Conservation (phyloP, 2,888 invertebrate species). For the Ptilodon capucinus region DNA sequence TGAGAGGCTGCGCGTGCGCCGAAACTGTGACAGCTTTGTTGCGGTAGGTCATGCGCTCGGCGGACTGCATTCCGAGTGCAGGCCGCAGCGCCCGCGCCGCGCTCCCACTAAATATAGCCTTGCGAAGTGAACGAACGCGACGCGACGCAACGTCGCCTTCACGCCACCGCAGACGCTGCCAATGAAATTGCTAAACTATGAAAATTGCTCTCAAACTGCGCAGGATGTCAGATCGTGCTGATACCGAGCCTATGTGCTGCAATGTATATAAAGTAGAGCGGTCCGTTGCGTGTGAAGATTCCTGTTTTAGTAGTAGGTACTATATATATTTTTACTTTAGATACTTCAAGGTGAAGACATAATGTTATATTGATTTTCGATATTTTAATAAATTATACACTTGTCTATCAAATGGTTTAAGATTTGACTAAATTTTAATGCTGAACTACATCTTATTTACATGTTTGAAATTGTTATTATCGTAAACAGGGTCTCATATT, state of each 20-base stretch:
- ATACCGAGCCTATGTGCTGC: neutral
- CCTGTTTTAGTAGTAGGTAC: neutral
- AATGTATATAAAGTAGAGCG: neutral
- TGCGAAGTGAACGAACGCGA: slow-evolving; percentile 74
- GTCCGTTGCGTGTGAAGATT: neutral
- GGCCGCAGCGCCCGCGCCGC: slow-evolving; percentile 48
- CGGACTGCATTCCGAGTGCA: slow-evolving; percentile 66
- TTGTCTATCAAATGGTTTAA: no score
- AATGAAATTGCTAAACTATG: slow-evolving; percentile 34
- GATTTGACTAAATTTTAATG: no score
- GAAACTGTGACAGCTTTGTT: slow-evolving; percentile 72
- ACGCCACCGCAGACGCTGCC: slow-evolving; percentile 27
- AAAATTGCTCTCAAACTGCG: slow-evolving; percentile 14
- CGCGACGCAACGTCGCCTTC: slow-evolving; percentile 31
- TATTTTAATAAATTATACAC: no score
- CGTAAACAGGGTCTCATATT: no score
- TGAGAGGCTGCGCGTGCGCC: slow-evolving; percentile 60
- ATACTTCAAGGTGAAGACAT: no score
- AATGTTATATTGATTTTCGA: no score
- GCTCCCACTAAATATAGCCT: slow-evolving; percentile 77
- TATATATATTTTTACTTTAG: no score
- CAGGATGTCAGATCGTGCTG: neutral
- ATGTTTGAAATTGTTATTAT: no score
- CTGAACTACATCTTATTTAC: no score
- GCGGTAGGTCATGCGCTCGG: slow-evolving; percentile 66